Base-by-base conservation (phyloP, 2,888 invertebrate genomes). In the Cephonodes hylas region DNA sequence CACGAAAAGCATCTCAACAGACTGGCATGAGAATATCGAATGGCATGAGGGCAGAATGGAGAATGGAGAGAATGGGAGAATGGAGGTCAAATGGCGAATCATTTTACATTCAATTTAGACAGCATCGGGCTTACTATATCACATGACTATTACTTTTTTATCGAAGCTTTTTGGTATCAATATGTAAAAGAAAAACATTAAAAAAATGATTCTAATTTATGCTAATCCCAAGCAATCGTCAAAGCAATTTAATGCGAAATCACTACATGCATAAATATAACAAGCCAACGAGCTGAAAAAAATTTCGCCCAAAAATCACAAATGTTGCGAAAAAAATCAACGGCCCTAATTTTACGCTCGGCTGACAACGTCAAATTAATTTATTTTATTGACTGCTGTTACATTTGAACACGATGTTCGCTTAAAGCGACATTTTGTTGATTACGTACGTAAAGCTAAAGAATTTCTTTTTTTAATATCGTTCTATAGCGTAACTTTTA, bases 341-440 rank as follows among this genome's bases (percentile, higher is more conserved):
- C 53, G 53, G 27, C 53, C 53, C 53, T 53, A 53, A 53, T 53
- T 53, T 53, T 20, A 31, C 53, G 53, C 31, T 53, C 18, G 27
- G 53, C 53, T 53, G 53, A 8, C 53, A 15, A 53, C 53, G 27
- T 53, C 27, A 53, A 53, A 53, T 53, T 53, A 53, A 53, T 53
- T 53, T 53, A 53, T 53, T 53, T 53, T 53, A 53, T 53, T 53
- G 53, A 53, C 53, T 53, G 31, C 53, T 53, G 53, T 53, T 53
- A 53, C 53, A 53, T 53, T 53, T 18, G 27, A 53, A 53, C 53
- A 53, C 53, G 53, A 53, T 53, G 53, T 53, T 53, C 53, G 23
- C 13, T 53, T 31, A 31, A 53, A 27, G 8, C 1, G 31, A 27
- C 53, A 27, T 53, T 53, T 31, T 31, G 53, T 18, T 27, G 53